Percentiles rank a stretch among this genome's conserved stretches.
Conservation (phyloP, 1,140 invertebrate genomes). For the Caenorhabditis elegans region WBcel235 BX284604.4:9438001-9438500, state of each 20-base stretch:
- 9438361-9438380: too few relatives aligned
- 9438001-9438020: conserved; percentile 85
- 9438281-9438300: conserved; percentile 53
- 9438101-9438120: conserved; percentile 73
- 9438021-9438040: conserved; percentile 85
- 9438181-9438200: too few relatives aligned
- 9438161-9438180: too few relatives aligned
- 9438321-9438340: conserved; percentile 48
- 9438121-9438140: too few relatives aligned
- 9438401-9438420: too few relatives aligned
- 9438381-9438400: too few relatives aligned
- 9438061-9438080: conserved; percentile 85
- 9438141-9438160: too few relatives aligned
- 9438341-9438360: conserved; percentile 55
- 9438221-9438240: conserved; percentile 84
- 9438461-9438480: too few relatives aligned
- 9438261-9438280: conserved; percentile 77
- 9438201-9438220: too few relatives aligned
- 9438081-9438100: conserved; percentile 71
- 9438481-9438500: too few relatives aligned
- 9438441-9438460: too few relatives aligned
- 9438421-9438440: too few relatives aligned
- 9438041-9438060: conserved; percentile 80
- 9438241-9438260: conserved; percentile 68
- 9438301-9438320: conserved; percentile 49